Base-by-base conservation (phyloP, 2,888 invertebrate genomes). In the Tetrapedia diversipes region DNA sequence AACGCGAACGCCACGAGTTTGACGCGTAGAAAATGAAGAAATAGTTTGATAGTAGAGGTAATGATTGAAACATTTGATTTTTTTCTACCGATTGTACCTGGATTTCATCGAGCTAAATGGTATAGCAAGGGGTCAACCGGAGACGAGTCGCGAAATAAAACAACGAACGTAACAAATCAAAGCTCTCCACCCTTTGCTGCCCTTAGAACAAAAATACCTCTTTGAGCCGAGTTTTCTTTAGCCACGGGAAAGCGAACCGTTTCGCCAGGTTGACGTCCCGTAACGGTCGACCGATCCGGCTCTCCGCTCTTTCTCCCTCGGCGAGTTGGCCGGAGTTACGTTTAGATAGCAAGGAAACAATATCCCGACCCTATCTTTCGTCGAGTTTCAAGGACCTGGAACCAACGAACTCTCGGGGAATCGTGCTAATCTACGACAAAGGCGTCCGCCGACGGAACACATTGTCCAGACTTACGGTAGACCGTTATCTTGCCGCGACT, bases 381-480 rank as follows among this genome's bases (percentile, higher is more conserved):
- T 67, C 73, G 67, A 77, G 68, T 79, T 74, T 74, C 78, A 69
- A 79, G 68, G 73, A 60, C 59, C n/a, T 59, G 39, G 11, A 6
- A 37, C 53, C 37, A 22, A 45, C 41, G 51, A 57, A 74, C 57
- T 47, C 57, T 47, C 53, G 19, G 64, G 66, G 71, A 81, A 83
- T 81, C 79, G 71, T 57, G 56, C 82, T 79, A 79, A 81, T 81
- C 75, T 71, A 60, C 79, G 66, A 81, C 82, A 79, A 79, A 79
- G 57, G 65, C 60, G 45, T 56, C 53, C 53, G 60, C 34, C 43
- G 49, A 49, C 53, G 43, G 63, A 77, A 57, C 72, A 66, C 81
- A 81, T 77, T 77, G 78, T 81, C 57, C 77, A 72, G 77, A 65
- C 59, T 61, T 65, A 68, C 59, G 34, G 41, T 56, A 74, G 73